Base-by-base conservation (phyloP, 2,888 invertebrate genomes). In the Melanostoma scalare region DNA sequence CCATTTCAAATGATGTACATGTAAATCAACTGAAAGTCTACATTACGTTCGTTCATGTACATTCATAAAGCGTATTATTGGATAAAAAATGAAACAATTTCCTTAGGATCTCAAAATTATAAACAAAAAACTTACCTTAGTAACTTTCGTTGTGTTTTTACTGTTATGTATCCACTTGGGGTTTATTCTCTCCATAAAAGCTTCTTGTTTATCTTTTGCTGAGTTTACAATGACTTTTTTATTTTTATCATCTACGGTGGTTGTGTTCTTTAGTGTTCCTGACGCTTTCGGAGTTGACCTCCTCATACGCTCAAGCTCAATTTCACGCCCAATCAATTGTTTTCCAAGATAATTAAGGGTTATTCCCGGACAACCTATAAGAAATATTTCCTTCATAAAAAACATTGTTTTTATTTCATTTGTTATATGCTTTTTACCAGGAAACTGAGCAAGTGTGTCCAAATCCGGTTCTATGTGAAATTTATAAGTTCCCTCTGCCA, bases 271-370 rank as follows among this genome's bases (percentile, higher is more conserved):
- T 8, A 38, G 36, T 2, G 65, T 6, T 5, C 65, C 75, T n/a
- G 52, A 42, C 44, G 79, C 63, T 68, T 90, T 90, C 44, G 92
- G 91, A 42, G 88, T 88, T 35, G 92, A 91, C 74, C 95, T 92
- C 67, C 95, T 91, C 89, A 97, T 95, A 87, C 94, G 93, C 89
- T 96, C 96, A 52, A 95, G 88, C 86, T 96, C 96, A 75, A 97
- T 94, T 92, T 97, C 97, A 60, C 96, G 93, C 0, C 96, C 94
- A 73, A 98, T 94, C 52, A 97, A 92, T 89, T 98, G 97, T 79
- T 96, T 94, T 30, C 95, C 93, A 5, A 95, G 93, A 86, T 96
- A 95, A 0, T 94, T 93, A 42, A 95, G 88, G 48, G 91, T 90
- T 48, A 92, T 86, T 6, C 89, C 89, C 2, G 87, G 76, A 71